phyloP scores from a whole-genome alignment of 1,140 invertebrate genomes.

The Lasaia peninsularis region DNA sequence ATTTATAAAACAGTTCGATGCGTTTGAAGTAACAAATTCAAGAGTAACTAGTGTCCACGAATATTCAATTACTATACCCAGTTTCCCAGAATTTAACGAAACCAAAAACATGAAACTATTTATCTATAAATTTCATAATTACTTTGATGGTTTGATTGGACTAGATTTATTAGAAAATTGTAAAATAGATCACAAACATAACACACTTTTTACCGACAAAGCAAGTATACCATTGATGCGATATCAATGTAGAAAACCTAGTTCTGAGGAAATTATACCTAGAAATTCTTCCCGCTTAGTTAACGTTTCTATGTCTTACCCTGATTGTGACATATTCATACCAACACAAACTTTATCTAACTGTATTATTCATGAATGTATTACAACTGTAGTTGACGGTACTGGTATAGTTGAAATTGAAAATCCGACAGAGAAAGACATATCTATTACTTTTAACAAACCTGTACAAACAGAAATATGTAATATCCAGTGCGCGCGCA shows the following conservation, averaged over 20 bases:
- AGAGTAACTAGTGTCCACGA: no score
- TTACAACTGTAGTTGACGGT: constrained; percentile 20
- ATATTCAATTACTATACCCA: constrained; percentile 25
- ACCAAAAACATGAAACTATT: constrained; percentile 20
- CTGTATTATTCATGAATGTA: constrained; percentile 25
- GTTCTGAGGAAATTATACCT: background rate
- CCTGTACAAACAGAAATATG: constrained; percentile 12
- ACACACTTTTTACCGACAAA: background rate
- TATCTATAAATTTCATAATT: no score
- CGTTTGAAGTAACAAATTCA: constrained; percentile 15
- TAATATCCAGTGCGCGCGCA: constrained; percentile 10
- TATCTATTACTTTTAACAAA: constrained; percentile 11
- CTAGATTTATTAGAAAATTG: constrained; percentile 15
- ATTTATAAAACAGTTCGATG: background rate
- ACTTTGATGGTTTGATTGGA: no score
- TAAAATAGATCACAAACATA: constrained; percentile 24
- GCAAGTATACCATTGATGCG: no score
- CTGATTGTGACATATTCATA: constrained; percentile 8
- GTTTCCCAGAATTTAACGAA: constrained; percentile 24
- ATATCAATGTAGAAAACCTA: no score
- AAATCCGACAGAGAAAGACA: constrained; percentile 20
- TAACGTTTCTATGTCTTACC: background rate
- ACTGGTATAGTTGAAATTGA: constrained; percentile 19
- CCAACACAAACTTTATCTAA: constrained; percentile 16
- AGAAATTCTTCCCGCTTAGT: constrained; percentile 8